phyloP scores from a whole-genome alignment of 2,888 invertebrate genomes.

The Calameuta idolon region DNA sequence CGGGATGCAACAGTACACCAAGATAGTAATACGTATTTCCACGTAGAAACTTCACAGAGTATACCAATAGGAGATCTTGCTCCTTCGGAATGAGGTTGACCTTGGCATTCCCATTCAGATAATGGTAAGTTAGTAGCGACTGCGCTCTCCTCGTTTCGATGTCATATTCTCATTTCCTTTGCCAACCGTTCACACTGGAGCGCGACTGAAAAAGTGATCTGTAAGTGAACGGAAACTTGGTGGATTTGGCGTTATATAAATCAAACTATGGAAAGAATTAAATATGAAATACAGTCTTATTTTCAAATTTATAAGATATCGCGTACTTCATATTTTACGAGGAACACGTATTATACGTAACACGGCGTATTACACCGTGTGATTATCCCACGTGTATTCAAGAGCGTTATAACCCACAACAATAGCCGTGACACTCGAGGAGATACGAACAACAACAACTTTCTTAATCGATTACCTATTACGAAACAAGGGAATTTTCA shows the following conservation, averaged over 20 bases:
- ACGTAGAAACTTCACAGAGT: neutral
- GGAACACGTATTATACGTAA: neutral
- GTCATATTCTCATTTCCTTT: conserved; percentile 40
- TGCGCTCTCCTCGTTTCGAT: conserved; percentile 27
- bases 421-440: neutral
- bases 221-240: neutral
- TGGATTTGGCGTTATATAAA: neutral
- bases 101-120: conserved; percentile 57
- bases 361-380: neutral
- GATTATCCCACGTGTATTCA: neutral
- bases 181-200: neutral
- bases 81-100: conserved; percentile 56
- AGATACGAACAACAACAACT: neutral
- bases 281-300: neutral
- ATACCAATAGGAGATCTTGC: conserved; percentile 5
- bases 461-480: neutral
- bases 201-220: neutral
- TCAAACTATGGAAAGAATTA: neutral
- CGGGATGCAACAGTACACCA: neutral
- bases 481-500: neutral
- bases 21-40: neutral
- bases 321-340: neutral
- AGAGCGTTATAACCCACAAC: neutral
- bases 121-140: conserved; percentile 38
- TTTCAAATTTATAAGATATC: neutral